phyloP scores from a whole-genome alignment of 2,797 vertebrate species.

The Scarus forsteni region DNA sequence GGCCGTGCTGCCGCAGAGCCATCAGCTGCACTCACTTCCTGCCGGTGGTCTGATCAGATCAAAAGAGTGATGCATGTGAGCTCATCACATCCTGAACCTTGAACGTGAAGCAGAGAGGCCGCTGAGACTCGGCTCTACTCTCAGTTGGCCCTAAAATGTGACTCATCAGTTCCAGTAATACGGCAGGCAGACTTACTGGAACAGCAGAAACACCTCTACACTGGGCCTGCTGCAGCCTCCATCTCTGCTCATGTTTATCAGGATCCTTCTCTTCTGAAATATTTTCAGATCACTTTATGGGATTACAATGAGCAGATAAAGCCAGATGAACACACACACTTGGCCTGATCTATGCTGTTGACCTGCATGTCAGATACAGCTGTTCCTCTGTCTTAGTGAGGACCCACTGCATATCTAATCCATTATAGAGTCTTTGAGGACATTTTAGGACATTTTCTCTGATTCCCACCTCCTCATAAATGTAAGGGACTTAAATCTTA shows the following conservation, averaged over 20 bases:
- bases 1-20: constrained; percentile 19
- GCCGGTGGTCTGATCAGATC: constrained; percentile 32
- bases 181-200: constrained; percentile 60
- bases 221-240: background rate
- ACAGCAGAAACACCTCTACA: constrained; percentile 13
- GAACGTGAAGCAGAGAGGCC: constrained; percentile 1
- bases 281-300: background rate
- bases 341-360: constrained; percentile 35
- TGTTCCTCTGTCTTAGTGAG: constrained; percentile 28
- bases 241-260: constrained; percentile 1
- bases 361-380: constrained; percentile 50
- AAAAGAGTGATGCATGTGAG: constrained; percentile 16
- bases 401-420: background rate
- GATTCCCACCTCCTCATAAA: no score
- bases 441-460: no score
- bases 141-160: constrained; percentile 53
- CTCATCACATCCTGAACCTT: constrained; percentile 30
- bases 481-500: no score
- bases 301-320: constrained; percentile 3
- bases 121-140: constrained; percentile 35
- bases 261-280: no score
- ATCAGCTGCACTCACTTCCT: constrained; percentile 51
- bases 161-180: constrained; percentile 71
- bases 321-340: constrained; percentile 1
- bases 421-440: background rate